These are phyloP conservation scores for Andinoacara biseriatus DNA, from an alignment of 2,113 vertebrate genomes.

Conservation along the genomic window DNA sequence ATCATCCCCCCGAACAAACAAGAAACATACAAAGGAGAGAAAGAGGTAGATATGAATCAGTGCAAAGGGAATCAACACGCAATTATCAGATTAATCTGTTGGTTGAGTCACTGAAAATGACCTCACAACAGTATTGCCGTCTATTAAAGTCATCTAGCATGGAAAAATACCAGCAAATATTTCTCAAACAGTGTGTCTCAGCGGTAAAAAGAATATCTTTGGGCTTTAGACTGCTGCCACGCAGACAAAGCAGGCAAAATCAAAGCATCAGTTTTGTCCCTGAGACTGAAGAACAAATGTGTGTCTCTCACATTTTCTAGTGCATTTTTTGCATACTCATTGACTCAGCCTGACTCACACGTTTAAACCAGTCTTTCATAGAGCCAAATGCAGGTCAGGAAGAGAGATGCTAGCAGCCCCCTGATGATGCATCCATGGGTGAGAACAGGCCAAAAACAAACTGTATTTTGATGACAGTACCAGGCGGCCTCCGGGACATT, in stretches of 20 bases:
- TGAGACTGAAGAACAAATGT: background rate
- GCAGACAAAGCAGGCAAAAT: background rate
- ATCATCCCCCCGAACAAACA: background rate
- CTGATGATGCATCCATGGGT: constrained; percentile 55
- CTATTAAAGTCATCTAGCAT: background rate
- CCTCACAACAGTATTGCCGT: background rate
- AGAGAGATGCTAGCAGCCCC: constrained; percentile 35
- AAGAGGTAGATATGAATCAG: constrained; percentile 2
- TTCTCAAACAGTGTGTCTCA: background rate
- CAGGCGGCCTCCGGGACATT: constrained; percentile 51
- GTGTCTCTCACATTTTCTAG: background rate
- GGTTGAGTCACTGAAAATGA: background rate
- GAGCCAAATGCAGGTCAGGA: constrained; percentile 52
- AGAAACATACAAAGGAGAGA: background rate
- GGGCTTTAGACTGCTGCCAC: background rate
- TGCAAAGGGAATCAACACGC: background rate
- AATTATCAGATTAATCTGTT: background rate
- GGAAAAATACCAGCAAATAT: background rate
- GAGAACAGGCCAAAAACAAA: constrained; percentile 43
- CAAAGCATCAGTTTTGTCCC: background rate
- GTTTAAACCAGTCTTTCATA: constrained; percentile 15
- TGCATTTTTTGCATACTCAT: constrained; percentile 33
- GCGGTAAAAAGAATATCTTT: background rate
- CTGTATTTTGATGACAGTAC: constrained; percentile 37
- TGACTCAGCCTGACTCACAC: constrained; percentile 52